These are phyloP conservation scores for Aselliscus stoliczkanus DNA, from an alignment of 2,797 vertebrate genomes.

Conservation along the genomic window DNA sequence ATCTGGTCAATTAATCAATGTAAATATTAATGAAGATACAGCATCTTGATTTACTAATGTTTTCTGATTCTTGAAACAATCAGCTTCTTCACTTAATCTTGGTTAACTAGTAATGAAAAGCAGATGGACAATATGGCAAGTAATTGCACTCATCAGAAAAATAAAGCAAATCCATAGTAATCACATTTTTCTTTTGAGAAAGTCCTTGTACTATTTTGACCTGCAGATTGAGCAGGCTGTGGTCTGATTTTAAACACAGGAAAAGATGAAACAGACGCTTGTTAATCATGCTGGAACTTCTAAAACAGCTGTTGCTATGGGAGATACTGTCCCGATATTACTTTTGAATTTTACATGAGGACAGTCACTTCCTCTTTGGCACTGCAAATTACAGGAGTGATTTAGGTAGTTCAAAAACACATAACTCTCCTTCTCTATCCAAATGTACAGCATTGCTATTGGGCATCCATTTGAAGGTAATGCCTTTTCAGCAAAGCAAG, in stretches of 20 bases:
- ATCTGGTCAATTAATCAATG: constrained; percentile 50
- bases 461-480: constrained; percentile 21
- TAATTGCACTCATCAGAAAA: constrained; percentile 61
- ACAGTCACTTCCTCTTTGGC: constrained; percentile 57
- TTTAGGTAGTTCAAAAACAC: constrained; percentile 30
- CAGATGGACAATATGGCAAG: constrained; percentile 50
- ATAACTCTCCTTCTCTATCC: background rate
- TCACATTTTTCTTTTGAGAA: constrained; percentile 51
- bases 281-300: constrained; percentile 68
- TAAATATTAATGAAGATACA: constrained; percentile 70
- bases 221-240: constrained; percentile 61
- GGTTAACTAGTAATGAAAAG: constrained; percentile 54
- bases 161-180: constrained; percentile 49
- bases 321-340: constrained; percentile 61
- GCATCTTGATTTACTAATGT: constrained; percentile 63
- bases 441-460: background rate
- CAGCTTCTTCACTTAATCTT: constrained; percentile 17
- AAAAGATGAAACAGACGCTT: constrained; percentile 64
- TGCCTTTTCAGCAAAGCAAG: constrained; percentile 49
- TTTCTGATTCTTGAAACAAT: constrained; percentile 70
- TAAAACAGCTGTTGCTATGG: constrained; percentile 75
- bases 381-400: constrained; percentile 26
- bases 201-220: constrained; percentile 65
- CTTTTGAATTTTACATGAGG: constrained; percentile 71
- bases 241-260: constrained; percentile 69